Conservation (phyloP, 2,113 vertebrate genomes). For the Genyomyrus donnyi region DNA sequence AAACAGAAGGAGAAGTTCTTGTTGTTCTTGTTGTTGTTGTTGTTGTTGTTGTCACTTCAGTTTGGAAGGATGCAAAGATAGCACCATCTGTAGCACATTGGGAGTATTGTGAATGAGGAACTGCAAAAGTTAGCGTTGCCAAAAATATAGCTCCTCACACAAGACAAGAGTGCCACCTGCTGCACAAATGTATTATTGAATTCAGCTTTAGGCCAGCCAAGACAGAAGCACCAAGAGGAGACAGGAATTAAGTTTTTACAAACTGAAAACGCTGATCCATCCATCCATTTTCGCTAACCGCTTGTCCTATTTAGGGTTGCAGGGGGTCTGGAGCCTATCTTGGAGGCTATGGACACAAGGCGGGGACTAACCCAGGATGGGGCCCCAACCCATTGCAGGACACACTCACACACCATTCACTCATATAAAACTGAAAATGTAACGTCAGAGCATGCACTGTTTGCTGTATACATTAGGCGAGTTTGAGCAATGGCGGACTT, state of each 20-base stretch:
- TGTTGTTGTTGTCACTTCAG: neutral
- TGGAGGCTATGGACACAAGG: neutral
- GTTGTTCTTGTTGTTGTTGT: neutral
- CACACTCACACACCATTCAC: neutral
- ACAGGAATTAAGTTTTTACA: neutral
- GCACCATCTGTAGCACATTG: neutral
- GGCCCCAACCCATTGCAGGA: too few species aligned
- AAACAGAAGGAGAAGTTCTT: neutral
- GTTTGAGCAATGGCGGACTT: too few species aligned
- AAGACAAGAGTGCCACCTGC: neutral
- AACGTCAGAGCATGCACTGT: too few species aligned
- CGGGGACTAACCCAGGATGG: neutral
- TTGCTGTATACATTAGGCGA: too few species aligned
- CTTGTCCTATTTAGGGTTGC: neutral
- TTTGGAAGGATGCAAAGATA: neutral
- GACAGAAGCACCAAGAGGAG: neutral
- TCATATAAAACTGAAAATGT: neutral
- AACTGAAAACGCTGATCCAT: neutral
- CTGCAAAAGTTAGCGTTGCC: neutral
- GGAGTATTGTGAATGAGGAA: neutral
- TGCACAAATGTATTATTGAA: neutral
- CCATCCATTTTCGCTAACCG: neutral
- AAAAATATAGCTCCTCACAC: neutral
- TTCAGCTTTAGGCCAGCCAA: neutral
- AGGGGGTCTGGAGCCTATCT: neutral